Base-by-base conservation (phyloP, 2,797 vertebrate genomes). In the Malurus splendens region DNA sequence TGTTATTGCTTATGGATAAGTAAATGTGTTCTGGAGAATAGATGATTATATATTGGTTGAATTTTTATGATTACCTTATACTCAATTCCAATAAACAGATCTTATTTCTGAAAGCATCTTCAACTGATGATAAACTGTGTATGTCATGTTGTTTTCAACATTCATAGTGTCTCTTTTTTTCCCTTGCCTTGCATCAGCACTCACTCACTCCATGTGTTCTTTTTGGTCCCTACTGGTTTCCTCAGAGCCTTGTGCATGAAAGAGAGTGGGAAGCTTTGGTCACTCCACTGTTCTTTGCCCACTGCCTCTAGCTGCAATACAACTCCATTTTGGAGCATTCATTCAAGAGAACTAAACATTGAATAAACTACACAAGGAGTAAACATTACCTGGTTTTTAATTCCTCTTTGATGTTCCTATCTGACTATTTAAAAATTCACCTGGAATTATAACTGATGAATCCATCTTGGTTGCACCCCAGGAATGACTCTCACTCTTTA, bases 61-160 rank as follows among this genome's bases (percentile, higher is more conserved):
- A 41, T 66, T 82, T 71, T 77, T 74, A 42, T 80, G 2, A 71
- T 77, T 80, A 84, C 12, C 9, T 82, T 56, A 42, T 60, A 32
- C 5, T 27, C 10, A 55, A 33, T 71, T 85, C 55, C n/a, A 59
- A 41, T 27, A 75, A 54, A 61, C 23, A 51, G 18, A 75, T 39
- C 12, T 77, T 17, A 60, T 74, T 94, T 83, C 73, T 86, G 70
- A 81, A 92, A 90, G 83, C 62, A 76, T 15, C 38, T 89, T 83
- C 70, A 75, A 8, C n/a, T 73, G 70, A 89, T 85, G 55, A 82
- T 32, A 65, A 85, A 55, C 5, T 0, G 0, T 47, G 20, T 32
- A 30, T 60, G 18, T 41, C 33, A 19, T 65, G 18, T 8, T 72
- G 8, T 66, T 87, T 86, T 51, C 33, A 28, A 38, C 16, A 19